A percentile compares a stretch with the other conserved stretches of the same genome.
phyloP scores from a whole-genome alignment of 2,797 vertebrate species.

The Chiloscyllium punctatum region DNA sequence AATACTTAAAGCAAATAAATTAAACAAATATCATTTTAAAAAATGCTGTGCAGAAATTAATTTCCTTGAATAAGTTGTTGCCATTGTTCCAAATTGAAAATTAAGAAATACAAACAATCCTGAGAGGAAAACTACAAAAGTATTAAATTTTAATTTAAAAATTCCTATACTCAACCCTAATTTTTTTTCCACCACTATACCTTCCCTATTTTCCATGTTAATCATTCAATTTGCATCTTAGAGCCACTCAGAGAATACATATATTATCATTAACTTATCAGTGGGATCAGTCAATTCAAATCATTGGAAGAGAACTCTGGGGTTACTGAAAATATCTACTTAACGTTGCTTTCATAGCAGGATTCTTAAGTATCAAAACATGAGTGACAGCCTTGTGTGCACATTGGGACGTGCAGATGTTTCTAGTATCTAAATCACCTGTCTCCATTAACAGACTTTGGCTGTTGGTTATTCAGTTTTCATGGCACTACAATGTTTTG shows the following conservation, averaged over 20 bases:
- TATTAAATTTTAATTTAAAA: no score
- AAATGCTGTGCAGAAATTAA: neutral
- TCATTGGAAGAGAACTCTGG: neutral
- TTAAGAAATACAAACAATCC: neutral
- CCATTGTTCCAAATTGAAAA: neutral
- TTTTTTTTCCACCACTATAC: neutral
- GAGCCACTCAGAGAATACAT: neutral
- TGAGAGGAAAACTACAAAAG: neutral
- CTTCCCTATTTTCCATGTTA: neutral
- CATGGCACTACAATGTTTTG: neutral
- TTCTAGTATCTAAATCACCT: neutral
- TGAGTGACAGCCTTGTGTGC: neutral
- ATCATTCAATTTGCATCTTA: neutral
- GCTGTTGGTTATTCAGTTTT: neutral
- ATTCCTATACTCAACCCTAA: no score
- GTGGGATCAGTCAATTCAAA: neutral
- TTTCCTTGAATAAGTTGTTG: neutral
- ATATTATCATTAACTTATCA: neutral
- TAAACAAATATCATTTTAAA: neutral
- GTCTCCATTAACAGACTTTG: neutral
- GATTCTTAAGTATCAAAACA: neutral
- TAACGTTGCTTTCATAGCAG: neutral
- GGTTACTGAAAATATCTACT: neutral
- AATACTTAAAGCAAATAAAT: constrained; percentile 11
- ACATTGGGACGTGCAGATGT: neutral